Base-by-base conservation (phyloP, 2,113 vertebrate genomes). In the Nettapus auritus region DNA sequence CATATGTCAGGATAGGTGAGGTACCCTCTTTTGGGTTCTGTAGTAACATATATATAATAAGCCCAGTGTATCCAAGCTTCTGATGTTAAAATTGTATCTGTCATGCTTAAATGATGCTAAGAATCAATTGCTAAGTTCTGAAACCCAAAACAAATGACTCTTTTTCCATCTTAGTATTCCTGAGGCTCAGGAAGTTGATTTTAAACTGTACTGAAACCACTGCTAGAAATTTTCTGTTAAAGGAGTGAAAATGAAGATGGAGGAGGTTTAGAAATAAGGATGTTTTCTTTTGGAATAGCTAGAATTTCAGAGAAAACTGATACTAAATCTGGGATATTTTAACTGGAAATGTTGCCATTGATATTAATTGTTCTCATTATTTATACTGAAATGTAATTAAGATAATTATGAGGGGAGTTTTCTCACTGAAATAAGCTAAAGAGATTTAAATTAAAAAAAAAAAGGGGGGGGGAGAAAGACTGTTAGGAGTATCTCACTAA, bases 311-410 rank as follows among this genome's bases (percentile, higher is more conserved):
- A 56, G 69, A 96, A 89, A 86, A 89, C 7, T 48, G 28, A 75
- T 86, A 80, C 44, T 88, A 88, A 96, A 96, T 97, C 86, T 97
- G 83, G 80, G 74, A 59, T 83, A 90, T 63, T 80, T 93, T 90
- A 94, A 77, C 91, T 89, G 77, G 75, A 97, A 97, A 94, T 81
- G 67, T 77, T 89, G 44, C 77, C 87, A 87, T 11, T 69, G 64
- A 76, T 96, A 78, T 46, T 96, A 96, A 97, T 97, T 94, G 68
- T 93, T 56, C 74, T 80, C 95, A 95, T 97, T 97, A 96, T 94
- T 98, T 97, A 97, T 81, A 89, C 36, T 95, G 86, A 97, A 90
- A 95, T 53, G 82, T 86, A 97, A 97, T 97, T 97, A 96, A 98
- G 86, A 90, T 97, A 93, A 97, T 97, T 97, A 95, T 56, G 25